phyloP scores from a whole-genome alignment of 2,888 invertebrate genomes.

The Chrysina gloriosa region DNA sequence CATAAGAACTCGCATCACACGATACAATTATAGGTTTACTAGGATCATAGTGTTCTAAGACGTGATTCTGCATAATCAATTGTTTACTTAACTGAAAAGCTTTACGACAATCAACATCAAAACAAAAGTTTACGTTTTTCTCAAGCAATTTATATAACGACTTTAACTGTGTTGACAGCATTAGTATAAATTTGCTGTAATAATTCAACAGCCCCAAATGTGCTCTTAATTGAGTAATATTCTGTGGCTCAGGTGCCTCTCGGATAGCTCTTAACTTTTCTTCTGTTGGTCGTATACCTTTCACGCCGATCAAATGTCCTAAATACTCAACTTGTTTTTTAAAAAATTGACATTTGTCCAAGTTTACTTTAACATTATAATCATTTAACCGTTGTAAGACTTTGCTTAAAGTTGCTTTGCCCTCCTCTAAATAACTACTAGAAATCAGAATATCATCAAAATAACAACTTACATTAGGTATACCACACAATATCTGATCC shows the following conservation, averaged over 20 bases:
- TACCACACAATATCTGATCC: constrained; percentile 40
- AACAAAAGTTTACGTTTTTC: constrained; percentile 41
- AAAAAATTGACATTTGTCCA: constrained; percentile 47
- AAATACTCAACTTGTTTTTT: constrained; percentile 46
- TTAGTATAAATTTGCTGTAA: constrained; percentile 45
- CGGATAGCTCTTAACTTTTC: constrained; percentile 37
- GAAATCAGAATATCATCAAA: constrained; percentile 50
- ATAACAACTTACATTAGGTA: constrained; percentile 40
- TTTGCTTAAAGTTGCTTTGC: constrained; percentile 30
- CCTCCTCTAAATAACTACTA: constrained; percentile 26
- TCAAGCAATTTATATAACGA: constrained; percentile 43
- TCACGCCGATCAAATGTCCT: constrained; percentile 39
- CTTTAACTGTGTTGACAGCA: constrained; percentile 39
- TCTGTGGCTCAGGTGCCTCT: constrained; percentile 42
- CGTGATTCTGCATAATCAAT: constrained; percentile 40
- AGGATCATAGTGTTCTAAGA: constrained; percentile 48
- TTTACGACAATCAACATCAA: constrained; percentile 33
- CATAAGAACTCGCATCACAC: constrained; percentile 53
- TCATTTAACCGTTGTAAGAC: constrained; percentile 44
- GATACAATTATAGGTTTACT: constrained; percentile 49
- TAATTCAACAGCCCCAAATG: constrained; percentile 46
- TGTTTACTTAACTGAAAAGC: constrained; percentile 45
- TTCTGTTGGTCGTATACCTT: constrained; percentile 54
- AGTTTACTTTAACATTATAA: constrained; percentile 48
- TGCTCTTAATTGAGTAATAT: constrained; percentile 40